Conservation (phyloP, 2,797 vertebrate genomes). For the Leptatherina wallacei region DNA sequence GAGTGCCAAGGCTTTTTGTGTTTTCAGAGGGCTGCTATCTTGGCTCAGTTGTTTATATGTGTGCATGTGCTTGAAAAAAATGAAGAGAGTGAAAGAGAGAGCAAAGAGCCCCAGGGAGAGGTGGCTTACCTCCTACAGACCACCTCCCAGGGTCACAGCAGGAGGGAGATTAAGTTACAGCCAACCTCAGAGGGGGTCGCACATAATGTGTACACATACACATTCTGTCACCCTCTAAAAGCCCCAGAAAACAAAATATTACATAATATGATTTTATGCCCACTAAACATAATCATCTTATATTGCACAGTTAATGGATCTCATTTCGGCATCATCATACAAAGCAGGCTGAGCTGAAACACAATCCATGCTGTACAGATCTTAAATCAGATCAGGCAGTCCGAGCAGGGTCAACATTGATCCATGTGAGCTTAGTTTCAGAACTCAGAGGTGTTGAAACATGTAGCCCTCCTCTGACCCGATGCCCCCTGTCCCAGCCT, state of each 20-base stretch:
- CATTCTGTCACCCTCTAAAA: constrained; percentile 30
- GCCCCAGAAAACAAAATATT: constrained; percentile 51
- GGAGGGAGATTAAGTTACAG: constrained; percentile 81
- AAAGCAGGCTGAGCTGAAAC: constrained; percentile 20
- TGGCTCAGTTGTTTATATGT: constrained; percentile 23
- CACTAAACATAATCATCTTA: constrained; percentile 38
- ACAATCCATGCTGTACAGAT: constrained; percentile 3
- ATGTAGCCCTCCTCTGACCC: constrained; percentile 54
- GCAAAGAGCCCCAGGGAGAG: constrained; percentile 65
- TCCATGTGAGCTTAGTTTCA: constrained; percentile 44
- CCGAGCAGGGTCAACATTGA: constrained; percentile 50
- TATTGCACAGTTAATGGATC: constrained; percentile 25
- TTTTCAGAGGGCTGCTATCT: constrained; percentile 13
- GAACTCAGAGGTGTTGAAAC: constrained; percentile 60
- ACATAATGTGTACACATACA: constrained; percentile 48
- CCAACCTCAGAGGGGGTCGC: constrained; percentile 59
- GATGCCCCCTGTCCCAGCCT: constrained; percentile 7
- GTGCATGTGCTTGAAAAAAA: constrained; percentile 32
- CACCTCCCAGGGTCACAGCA: constrained; percentile 78
- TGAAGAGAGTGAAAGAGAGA: constrained; percentile 38
- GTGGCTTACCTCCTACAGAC: constrained; percentile 76
- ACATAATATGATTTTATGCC: constrained; percentile 38
- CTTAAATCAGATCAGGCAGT: constrained; percentile 51
- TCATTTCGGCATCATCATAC: neutral
- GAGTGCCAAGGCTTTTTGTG: neutral